Base-by-base conservation (phyloP, 2,113 vertebrate species). In the Delphinapterus leucas region DNA sequence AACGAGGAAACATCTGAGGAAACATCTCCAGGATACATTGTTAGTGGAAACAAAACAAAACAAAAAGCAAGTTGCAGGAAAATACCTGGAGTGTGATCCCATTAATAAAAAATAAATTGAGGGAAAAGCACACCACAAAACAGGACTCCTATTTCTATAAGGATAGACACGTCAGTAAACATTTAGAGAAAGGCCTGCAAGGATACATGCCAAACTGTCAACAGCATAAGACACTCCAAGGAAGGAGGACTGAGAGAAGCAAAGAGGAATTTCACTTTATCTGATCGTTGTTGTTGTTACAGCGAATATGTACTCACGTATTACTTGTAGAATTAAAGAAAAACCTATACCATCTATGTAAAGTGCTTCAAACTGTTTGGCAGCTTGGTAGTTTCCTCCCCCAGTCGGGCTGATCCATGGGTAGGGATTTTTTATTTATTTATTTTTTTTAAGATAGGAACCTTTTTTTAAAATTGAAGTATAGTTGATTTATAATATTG, bases 231-330 rank as follows among this genome's bases (percentile, higher is more conserved):
- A 10, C 44, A 13, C 53, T 47, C 28, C 53, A 65, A 6, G 81
- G 49, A 61, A 90, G 70, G 20, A 61, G 70, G 15, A 2, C 63
- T 28, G 55, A 41, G 21, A 67, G 8, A 17, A 73, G 20, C 41
- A 55, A 55, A 67, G 21, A 23, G n/a, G 49, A 9, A 36, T 8
- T 36, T 23, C 61, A 47, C 9, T 61, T 12, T 25, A 13, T 31
- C 60, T 63, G 79, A 41, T n/a, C 12, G 33, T n/a, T 68, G 18
- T 36, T 44, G 47, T 4, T n/a, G 14, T 20, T 21, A 44, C 25
- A 33, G 28, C 18, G 36, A 65, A 36, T 1, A 15, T 0, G 23
- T 2, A 6, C 10, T 58, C 33, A 10, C 0, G 3, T 4, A 7
- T 5, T 28, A 21, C 63, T 55, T 25, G 21, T 17, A 44, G 55